A percentile compares a stretch with the other conserved stretches of the same genome.
Conservation (phyloP, 2,113 vertebrate species). For the Platysteira castanea region DNA sequence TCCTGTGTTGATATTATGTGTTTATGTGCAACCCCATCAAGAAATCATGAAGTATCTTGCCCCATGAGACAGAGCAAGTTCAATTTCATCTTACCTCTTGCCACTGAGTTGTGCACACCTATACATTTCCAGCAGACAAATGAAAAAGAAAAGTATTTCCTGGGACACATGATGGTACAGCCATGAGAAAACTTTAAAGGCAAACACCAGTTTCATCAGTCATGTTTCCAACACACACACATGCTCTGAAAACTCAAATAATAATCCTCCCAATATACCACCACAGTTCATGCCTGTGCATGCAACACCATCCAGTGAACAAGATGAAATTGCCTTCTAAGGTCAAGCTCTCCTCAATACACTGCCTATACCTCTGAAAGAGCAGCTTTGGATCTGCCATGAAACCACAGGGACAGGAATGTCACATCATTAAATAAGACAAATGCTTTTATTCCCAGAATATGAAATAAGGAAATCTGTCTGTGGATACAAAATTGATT, state of each 20-base stretch:
- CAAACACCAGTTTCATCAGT: background rate
- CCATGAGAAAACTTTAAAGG: background rate
- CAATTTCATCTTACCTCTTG: background rate
- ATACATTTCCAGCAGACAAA: background rate
- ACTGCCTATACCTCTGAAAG: rapidly evolving
- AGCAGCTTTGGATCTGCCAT: background rate
- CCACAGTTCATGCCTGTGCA: background rate
- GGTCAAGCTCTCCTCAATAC: background rate
- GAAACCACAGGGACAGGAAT: background rate
- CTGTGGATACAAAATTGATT: no score
- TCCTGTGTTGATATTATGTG: background rate
- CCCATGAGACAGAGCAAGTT: background rate
- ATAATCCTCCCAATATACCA: background rate
- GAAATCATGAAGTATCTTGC: background rate
- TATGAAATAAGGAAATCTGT: background rate
- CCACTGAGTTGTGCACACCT: background rate
- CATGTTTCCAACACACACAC: background rate
- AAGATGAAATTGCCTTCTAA: background rate
- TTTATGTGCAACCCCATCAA: background rate
- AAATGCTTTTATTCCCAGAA: background rate
- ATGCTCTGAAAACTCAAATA: background rate
- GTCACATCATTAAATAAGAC: background rate
- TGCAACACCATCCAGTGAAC: background rate
- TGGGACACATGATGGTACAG: background rate
- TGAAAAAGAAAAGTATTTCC: background rate